Percentiles rank a stretch among this genome's conserved stretches.
phyloP scores from a whole-genome alignment of 2,888 invertebrate genomes.

The Lithophane leautieri region DNA sequence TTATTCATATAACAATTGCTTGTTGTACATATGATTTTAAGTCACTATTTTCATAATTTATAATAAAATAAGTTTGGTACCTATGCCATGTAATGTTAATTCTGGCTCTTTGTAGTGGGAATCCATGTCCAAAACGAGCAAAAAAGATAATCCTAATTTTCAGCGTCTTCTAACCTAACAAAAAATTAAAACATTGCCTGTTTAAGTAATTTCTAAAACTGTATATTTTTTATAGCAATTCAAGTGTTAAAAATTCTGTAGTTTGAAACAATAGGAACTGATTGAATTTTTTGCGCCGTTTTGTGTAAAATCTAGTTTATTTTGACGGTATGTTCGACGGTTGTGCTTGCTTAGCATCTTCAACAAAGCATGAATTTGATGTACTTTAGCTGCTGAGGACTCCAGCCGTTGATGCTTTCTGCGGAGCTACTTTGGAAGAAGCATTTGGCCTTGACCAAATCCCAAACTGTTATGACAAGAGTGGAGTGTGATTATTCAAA shows the following conservation, averaged over 20 bases:
- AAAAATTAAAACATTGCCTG: not conserved
- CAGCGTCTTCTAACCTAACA: not conserved
- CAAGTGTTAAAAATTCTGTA: slow-evolving; percentile 55
- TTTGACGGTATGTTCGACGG: slow-evolving; percentile 15
- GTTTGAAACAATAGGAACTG: slow-evolving; percentile 65
- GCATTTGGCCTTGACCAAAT: not conserved
- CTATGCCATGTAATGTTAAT: no score
- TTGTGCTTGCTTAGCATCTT: not conserved
- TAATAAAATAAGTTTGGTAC: no score
- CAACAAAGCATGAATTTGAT: not conserved
- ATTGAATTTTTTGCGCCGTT: slow-evolving; percentile 65
- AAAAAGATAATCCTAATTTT: not conserved
- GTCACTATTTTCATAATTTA: no score
- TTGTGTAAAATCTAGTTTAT: slow-evolving; percentile 55
- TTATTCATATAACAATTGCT: no score
- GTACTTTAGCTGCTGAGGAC: not conserved
- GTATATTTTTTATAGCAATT: slow-evolving; percentile 29
- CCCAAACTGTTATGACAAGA: not conserved
- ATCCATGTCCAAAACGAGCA: not conserved
- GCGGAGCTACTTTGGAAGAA: not conserved
- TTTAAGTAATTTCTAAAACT: slow-evolving; percentile 30
- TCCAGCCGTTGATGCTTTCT: not conserved
- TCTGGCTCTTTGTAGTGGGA: no score
- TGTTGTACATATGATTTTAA: no score
- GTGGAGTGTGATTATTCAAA: not conserved